Evolutionary conservation across 1,140 invertebrate species (phyloP).

Genomic region (Bombus superbus): DNA sequence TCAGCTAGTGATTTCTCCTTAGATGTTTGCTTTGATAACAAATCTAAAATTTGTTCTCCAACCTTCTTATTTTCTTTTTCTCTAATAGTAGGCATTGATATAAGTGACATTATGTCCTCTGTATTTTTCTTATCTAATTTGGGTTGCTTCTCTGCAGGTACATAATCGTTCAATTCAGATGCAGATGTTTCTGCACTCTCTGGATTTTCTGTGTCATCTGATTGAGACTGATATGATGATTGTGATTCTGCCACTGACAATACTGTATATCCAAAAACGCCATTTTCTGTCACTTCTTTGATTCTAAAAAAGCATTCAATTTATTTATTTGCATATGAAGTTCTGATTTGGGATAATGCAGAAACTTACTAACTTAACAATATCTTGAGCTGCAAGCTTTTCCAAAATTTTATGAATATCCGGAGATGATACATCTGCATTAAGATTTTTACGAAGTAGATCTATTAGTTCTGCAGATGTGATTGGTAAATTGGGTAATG

Average conservation of each 20-base stretch:
- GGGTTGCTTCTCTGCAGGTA: constrained; percentile 72
- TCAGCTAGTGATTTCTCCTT: constrained; percentile 97
- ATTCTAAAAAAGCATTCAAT: constrained; percentile 69
- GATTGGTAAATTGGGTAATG: constrained; percentile 89
- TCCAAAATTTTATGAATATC: constrained; percentile 90
- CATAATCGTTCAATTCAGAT: constrained; percentile 74
- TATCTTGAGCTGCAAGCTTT: constrained; percentile 94
- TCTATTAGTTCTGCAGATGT: constrained; percentile 87
- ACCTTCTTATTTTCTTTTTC: constrained; percentile 98
- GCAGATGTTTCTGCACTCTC: constrained; percentile 70
- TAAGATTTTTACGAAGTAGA: constrained; percentile 85
- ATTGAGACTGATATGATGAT: constrained; percentile 71
- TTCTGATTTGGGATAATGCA: background rate
- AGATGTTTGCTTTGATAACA: constrained; percentile 97
- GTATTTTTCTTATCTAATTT: constrained; percentile 77
- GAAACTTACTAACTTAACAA: constrained; percentile 86
- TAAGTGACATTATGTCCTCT: constrained; percentile 87
- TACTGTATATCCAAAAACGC: constrained; percentile 79
- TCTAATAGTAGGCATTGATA: constrained; percentile 96
- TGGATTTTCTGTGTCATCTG: constrained; percentile 69
- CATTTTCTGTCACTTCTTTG: constrained; percentile 81
- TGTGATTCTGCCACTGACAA: constrained; percentile 76
- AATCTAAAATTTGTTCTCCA: constrained; percentile 97
- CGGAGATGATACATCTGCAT: constrained; percentile 84
- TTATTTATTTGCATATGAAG: constrained; percentile 20